Evolutionary conservation across 2,113 vertebrate species (phyloP), one percentile per base, ranked within the genome.

Genomic region (Calidris pugnax): DNA sequence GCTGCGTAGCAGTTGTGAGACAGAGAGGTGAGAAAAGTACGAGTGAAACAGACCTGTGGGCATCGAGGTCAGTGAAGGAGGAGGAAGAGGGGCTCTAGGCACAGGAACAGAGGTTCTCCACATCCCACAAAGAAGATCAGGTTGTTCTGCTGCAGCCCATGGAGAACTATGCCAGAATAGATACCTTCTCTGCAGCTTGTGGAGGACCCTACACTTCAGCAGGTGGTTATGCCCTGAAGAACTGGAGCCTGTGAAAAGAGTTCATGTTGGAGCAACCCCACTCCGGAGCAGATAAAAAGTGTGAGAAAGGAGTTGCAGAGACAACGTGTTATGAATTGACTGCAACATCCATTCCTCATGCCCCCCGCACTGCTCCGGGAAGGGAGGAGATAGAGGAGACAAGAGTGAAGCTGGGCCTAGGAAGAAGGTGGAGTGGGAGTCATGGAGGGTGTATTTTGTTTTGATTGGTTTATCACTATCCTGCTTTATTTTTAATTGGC

Each of bases 101-200:
- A n/a, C 4, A 7, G 24, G 13, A 45, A 11, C 3, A 23, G 33
- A 57, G 26, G 66, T 86, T 83, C 15, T 12, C 24, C 1, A 4
- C 0, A 57, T 47, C 41, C 15, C 3, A 4, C 47, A 22, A 28
- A 13, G 43, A 59, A 63, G 18, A 50, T 32, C 23, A 28, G 14
- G 39, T 45, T 72, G 19, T 17, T 47, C 6, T 7, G 21, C 12
- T 77, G 30, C 4, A 63, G 30, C 21, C 18, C 20, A 6, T 14
- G 22, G 12, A n/a, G 16, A 45, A 47, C 9, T 17, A 32, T 1
- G 0, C 51, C 35, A 60, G 45, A 60, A 50, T 21, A 60, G 7
- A 15, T 15, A 30, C 26, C 6, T 55, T 1, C 64, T 45, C 32
- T 66, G n/a, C 14, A n/a, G 22, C 6, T 60, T 0, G 0, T 69